Conservation (phyloP, 1,140 invertebrate species). For the Bombus difficillimus region DNA sequence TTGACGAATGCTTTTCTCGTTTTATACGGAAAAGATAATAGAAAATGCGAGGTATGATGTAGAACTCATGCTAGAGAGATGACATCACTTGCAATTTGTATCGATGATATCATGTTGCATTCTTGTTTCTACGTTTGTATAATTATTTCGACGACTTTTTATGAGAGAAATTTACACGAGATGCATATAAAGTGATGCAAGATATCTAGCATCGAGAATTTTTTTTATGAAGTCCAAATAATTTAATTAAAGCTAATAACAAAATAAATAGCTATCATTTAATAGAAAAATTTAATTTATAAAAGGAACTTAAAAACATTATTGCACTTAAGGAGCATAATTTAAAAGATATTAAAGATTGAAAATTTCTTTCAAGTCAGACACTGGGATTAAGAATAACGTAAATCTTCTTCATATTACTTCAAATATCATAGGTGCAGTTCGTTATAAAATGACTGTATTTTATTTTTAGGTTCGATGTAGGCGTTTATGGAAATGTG, state of each 20-base stretch:
- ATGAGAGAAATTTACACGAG: not conserved
- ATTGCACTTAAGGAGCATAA: not conserved
- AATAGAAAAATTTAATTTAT: not conserved
- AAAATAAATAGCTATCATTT: too few species aligned
- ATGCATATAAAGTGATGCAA: not conserved
- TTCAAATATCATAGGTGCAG: too few species aligned
- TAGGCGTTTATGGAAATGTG: not conserved
- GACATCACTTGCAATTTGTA: constrained; percentile 48
- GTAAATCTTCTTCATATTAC: not conserved
- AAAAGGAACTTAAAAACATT: not conserved
- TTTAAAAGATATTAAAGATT: not conserved
- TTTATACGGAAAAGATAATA: not conserved
- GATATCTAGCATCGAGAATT: not conserved
- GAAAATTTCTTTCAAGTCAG: not conserved
- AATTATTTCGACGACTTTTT: constrained; percentile 8
- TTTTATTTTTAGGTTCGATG: not conserved
- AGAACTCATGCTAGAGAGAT: constrained; percentile 10
- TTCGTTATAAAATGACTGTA: not conserved
- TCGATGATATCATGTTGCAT: constrained; percentile 41
- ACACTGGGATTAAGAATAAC: not conserved
- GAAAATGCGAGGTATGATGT: constrained; percentile 2
- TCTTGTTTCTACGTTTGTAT: not conserved
- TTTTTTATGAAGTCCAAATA: not conserved
- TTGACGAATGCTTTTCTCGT: not conserved
- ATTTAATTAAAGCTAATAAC: not conserved